These are phyloP conservation scores for Pterocles orientalis DNA, from an alignment of 2,113 vertebrate genomes.

Conservation along the genomic window DNA sequence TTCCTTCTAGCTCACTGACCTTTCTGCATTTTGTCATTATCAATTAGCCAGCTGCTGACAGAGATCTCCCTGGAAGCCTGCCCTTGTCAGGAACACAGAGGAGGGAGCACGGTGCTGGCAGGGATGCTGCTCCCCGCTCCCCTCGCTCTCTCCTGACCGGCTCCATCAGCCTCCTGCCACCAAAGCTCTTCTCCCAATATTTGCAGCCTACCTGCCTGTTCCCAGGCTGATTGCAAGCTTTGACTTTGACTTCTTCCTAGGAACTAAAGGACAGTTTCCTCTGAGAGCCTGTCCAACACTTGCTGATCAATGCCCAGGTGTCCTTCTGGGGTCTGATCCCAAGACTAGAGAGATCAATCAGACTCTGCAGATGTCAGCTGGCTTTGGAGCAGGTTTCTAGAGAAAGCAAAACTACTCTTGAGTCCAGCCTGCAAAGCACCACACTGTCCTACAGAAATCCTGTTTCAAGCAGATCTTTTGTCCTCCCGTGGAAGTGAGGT, in stretches of 20 bases:
- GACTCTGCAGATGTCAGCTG: not conserved
- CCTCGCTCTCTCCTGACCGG: not conserved
- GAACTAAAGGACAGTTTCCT: not conserved
- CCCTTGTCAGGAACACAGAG: not conserved
- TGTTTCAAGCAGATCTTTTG: not conserved
- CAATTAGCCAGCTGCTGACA: not conserved
- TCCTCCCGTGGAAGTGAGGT: fast-evolving
- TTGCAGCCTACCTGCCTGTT: not conserved
- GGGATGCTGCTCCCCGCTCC: not conserved
- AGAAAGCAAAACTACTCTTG: not conserved
- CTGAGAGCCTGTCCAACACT: not conserved
- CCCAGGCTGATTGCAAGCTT: not conserved
- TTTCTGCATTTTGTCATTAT: not conserved
- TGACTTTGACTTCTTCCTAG: not conserved
- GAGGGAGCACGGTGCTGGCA: not conserved
- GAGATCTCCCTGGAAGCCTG: not conserved
- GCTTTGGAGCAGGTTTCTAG: not conserved
- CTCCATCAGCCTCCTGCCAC: not conserved
- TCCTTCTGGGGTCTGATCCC: not conserved
- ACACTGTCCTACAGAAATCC: not conserved
- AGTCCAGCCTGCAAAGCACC: not conserved
- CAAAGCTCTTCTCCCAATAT: not conserved
- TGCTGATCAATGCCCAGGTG: not conserved
- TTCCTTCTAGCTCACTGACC: not conserved
- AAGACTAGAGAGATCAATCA: not conserved